Percentiles rank a stretch among this genome's conserved stretches.
These are phyloP conservation scores for Drosophila kanapiae DNA, from an alignment of 1,140 invertebrate species.

Conservation along the genomic window DNA sequence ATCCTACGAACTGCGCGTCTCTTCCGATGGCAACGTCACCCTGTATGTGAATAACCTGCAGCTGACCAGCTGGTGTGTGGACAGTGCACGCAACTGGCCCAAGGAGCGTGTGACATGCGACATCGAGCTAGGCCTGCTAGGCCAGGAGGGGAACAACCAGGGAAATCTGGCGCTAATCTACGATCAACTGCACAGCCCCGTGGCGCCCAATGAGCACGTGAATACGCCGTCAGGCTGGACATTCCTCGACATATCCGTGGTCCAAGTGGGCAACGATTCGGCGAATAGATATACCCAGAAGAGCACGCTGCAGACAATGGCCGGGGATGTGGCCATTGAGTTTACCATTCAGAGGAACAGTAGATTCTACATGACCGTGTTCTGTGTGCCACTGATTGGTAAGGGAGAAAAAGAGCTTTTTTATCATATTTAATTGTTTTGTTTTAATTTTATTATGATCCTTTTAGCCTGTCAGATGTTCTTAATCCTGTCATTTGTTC, in stretches of 20 bases:
- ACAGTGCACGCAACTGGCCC: conserved; percentile 74
- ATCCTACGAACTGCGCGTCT: conserved; percentile 52
- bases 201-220: conserved; percentile 60
- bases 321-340: conserved; percentile 69
- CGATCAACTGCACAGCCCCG: conserved; percentile 42
- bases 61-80: conserved; percentile 70
- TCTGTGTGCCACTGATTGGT: conserved; percentile 69
- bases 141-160: conserved; percentile 24
- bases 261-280: conserved; percentile 41
- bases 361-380: conserved; percentile 64
- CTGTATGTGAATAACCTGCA: conserved; percentile 55
- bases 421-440: background rate
- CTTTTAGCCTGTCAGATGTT: conserved; percentile 63
- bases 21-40: conserved; percentile 63
- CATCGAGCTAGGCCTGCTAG: conserved; percentile 61
- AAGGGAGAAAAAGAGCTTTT: background rate
- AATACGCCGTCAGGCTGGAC: conserved; percentile 73
- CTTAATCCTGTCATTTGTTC: conserved; percentile 67
- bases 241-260: conserved; percentile 57
- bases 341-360: conserved; percentile 65
- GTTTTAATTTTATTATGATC: background rate
- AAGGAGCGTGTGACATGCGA: conserved; percentile 67
- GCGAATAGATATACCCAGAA: conserved; percentile 45
- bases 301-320: conserved; percentile 51
- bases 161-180: conserved; percentile 44